Conservation (phyloP, 30 jellyfish, hydroid and myxozoan genomes). For the Cassiopea andromeda region DNA sequence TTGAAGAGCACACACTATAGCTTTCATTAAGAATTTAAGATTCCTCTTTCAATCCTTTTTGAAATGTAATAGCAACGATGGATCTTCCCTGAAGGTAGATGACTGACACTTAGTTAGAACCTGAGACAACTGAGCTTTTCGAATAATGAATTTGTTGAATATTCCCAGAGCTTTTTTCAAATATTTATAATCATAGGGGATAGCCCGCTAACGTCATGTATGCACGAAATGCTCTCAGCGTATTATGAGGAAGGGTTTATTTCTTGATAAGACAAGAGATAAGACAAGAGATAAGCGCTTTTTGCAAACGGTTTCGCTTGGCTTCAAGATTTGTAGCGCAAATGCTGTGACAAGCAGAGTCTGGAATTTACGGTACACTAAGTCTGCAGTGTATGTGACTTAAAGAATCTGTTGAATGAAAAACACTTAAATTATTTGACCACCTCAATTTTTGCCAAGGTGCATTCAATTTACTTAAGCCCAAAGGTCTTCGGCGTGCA, state of each 20-base stretch:
- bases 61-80: conserved; percentile 23
- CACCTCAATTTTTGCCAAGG: too few relatives aligned
- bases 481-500: too few relatives aligned
- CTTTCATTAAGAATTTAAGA: background rate
- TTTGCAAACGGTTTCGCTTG: too few relatives aligned
- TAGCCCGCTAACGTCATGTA: background rate
- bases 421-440: too few relatives aligned
- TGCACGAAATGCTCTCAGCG: background rate
- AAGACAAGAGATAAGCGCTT: too few relatives aligned
- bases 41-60: background rate
- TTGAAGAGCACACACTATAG: background rate
- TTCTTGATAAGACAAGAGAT: too few relatives aligned
- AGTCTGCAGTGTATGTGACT: too few relatives aligned
- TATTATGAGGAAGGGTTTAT: background rate
- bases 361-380: too few relatives aligned
- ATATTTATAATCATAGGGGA: background rate
- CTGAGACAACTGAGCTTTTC: background rate
- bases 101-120: background rate
- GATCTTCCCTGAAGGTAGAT: background rate
- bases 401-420: too few relatives aligned
- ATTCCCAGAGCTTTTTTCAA: background rate
- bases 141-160: background rate
- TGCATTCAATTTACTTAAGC: too few relatives aligned
- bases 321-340: too few relatives aligned
- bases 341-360: too few relatives aligned